Conservation (phyloP, 1,140 invertebrate genomes). For the Cecropterus lyciades region DNA sequence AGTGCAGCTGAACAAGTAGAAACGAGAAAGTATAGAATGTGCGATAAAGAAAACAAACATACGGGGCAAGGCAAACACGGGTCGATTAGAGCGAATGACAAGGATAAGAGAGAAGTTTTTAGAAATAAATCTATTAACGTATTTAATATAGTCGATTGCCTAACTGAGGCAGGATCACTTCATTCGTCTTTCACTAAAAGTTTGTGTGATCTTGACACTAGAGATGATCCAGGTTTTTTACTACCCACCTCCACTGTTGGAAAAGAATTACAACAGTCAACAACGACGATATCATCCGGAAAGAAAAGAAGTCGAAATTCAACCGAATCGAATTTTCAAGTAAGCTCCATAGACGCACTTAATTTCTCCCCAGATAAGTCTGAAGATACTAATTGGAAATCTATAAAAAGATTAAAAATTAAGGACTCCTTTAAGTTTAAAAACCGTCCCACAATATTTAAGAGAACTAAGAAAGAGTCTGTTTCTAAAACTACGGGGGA, state of each 20-base stretch:
- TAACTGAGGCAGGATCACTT: constrained; percentile 72
- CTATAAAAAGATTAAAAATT: constrained; percentile 82
- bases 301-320: constrained; percentile 82
- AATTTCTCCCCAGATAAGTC: constrained; percentile 72
- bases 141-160: constrained; percentile 77
- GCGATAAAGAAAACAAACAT: constrained; percentile 72
- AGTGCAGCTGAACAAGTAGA: constrained; percentile 52
- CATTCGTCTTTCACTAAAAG: constrained; percentile 79
- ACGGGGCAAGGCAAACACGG: constrained; percentile 53
- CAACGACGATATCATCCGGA: constrained; percentile 74
- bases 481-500: constrained; percentile 68
- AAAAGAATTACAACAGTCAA: constrained; percentile 74
- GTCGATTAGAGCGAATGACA: constrained; percentile 52
- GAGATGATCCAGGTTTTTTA: constrained; percentile 68
- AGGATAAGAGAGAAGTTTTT: constrained; percentile 79
- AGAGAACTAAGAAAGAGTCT: constrained; percentile 76
- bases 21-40: constrained; percentile 54
- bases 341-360: constrained; percentile 64
- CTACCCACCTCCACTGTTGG: constrained; percentile 60
- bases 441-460: constrained; percentile 78
- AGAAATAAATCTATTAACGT: constrained; percentile 80
- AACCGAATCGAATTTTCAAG: constrained; percentile 79
- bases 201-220: constrained; percentile 74
- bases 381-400: constrained; percentile 81
- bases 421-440: constrained; percentile 84